Evolutionary conservation across 2,113 vertebrate species (phyloP), one percentile per base, ranked within the genome.

Genomic region (Catharus minimus): DNA sequence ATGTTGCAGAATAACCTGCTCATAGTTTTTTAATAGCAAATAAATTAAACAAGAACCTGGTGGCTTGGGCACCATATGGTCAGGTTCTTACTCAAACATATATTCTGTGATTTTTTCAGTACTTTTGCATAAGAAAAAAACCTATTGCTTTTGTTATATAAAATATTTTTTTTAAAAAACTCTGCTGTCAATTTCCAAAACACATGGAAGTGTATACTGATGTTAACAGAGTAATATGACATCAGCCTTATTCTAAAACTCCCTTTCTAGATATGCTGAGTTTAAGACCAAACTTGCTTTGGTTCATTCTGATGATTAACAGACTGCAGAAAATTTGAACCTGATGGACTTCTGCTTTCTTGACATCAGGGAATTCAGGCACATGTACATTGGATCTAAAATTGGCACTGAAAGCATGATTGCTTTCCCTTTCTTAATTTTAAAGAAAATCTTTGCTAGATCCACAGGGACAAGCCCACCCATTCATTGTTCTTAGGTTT

Each of bases 401-500:
- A 67, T 9, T 38, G 60, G n/a, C 19, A 69, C 7, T 52, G 19
- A 53, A 20, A 89, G 1, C 27, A 58, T 14, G 24, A 33, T 13
- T 76, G 21, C 7, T 88, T 93, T 88, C 30, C n/a, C 52, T 85
- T 89, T 46, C 39, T 44, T 67, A 89, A 77, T 88, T 89, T 50
- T 50, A 88, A 80, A 73, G 19, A 66, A 92, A 90, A 55, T 76
- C 4, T 46, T 82, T 87, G 3, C 18, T 56, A 52, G 28, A 73
- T 91, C 43, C 39, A 28, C 15, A 32, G n/a, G 16, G 49, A 91
- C 36, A 74, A 82, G 27, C 52, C 55, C 60, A 52, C 50, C 52
- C 76, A 47, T 67, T 77, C 67, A 89, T 94, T 95, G 74, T 88
- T 93, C n/a, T 79, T 49, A 28, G 15, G 38, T 9, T 74, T 69